These are phyloP conservation scores for Thamnophis sirtalis DNA, from an alignment of 2,113 vertebrate species.

Conservation along the genomic window DNA sequence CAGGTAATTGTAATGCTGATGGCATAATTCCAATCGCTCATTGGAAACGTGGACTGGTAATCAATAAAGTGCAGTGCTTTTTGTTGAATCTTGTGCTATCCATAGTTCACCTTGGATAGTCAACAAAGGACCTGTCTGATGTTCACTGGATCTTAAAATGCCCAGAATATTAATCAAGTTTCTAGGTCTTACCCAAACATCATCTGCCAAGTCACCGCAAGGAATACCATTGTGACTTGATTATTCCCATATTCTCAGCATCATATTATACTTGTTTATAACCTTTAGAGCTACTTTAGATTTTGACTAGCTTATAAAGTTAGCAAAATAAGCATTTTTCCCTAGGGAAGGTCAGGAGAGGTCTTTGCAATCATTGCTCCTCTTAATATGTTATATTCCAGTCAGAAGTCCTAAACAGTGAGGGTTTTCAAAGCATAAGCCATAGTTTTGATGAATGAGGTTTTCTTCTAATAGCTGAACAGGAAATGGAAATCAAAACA, in stretches of 20 bases:
- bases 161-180: conserved; percentile 45
- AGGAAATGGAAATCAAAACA: conserved; percentile 61
- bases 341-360: conserved; percentile 65
- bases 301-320: conserved; percentile 66
- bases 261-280: conserved; percentile 61
- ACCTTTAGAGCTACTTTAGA: conserved; percentile 68
- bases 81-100: conserved; percentile 23
- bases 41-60: conserved; percentile 7
- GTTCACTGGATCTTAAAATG: conserved; percentile 30
- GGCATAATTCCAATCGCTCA: neutral
- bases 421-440: conserved; percentile 57
- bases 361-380: conserved; percentile 64
- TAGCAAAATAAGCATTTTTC: conserved; percentile 68
- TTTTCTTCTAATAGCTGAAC: conserved; percentile 62
- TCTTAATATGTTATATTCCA: conserved; percentile 70
- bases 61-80: conserved; percentile 10
- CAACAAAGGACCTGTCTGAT: neutral
- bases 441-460: conserved; percentile 61
- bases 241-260: conserved; percentile 68
- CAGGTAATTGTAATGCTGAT: neutral
- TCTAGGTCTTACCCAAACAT: conserved; percentile 44
- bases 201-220: conserved; percentile 42
- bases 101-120: neutral
- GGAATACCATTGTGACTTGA: conserved; percentile 64
- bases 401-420: conserved; percentile 67